Evolutionary conservation across 1,140 invertebrate genomes (phyloP), one percentile per base, ranked within the genome.

Genomic region (Drosophila persimilis): DNA sequence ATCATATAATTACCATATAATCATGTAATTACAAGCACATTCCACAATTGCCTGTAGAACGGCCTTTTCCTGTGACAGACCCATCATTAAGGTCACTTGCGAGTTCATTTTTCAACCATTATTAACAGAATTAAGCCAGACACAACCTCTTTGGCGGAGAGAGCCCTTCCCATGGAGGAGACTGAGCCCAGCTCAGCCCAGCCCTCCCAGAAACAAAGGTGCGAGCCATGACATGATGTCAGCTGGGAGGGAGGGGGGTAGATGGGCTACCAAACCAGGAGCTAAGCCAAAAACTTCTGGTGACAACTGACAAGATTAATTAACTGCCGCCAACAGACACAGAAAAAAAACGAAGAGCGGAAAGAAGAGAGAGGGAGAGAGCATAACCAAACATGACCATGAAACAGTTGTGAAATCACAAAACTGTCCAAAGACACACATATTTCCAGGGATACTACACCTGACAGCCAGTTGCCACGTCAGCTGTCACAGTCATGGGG

Each of bases 221-320:
- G 65, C 48, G 65, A 69, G 65, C 65, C 35, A 39, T 67, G 63
- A 69, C 65, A 80, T 85, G 81, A 84, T 77, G 81, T 84, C 80
- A 85, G 72, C 58, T 73, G 64, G 72, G 56, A 58, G 54, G 31
- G 29, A 8, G 43, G 24, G 13, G 31, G 46, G 35, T 29, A 56
- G 44, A 31, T 48, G 63, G 59, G 64, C 55, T 43, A 62, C 54
- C 44, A 56, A 59, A 63, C 45, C 74, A 62, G 56, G 63, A 77
- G 63, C 66, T 69, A 69, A 69, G 66, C 66, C 66, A 72, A 54
- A 63, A 47, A 58, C 64, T 81, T 72, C 77, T 77, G 74, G 77
- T 81, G 81, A 77, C 77, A 80, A 78, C 57, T 79, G 57, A 66
- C 81, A 85, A 77, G 80, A 85, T 86, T 85, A 85, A 85, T 85